Percentiles rank a stretch among this genome's conserved stretches.
phyloP scores from a whole-genome alignment of 2,888 invertebrate species.

The Cephus pulcher region DNA sequence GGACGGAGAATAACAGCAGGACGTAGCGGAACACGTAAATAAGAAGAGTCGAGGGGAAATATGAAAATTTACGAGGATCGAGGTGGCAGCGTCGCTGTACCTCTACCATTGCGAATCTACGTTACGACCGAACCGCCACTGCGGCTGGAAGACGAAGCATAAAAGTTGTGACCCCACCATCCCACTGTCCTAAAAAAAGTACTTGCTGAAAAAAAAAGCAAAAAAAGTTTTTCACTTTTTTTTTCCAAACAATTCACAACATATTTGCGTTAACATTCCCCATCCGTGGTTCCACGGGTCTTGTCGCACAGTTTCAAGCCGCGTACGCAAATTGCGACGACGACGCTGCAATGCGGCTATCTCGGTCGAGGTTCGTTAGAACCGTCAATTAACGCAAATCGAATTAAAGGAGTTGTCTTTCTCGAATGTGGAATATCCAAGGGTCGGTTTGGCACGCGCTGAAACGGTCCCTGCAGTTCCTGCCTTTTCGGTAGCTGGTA shows the following conservation, averaged over 20 bases:
- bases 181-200: neutral
- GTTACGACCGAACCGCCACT: neutral
- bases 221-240: neutral
- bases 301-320: neutral
- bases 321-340: constrained; percentile 3
- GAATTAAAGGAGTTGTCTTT: constrained; percentile 33
- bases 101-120: neutral
- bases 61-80: neutral
- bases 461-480: neutral
- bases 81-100: constrained; percentile 14
- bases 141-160: neutral
- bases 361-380: constrained; percentile 41
- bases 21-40: neutral
- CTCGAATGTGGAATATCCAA: neutral
- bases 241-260: neutral
- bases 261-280: neutral
- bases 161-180: neutral
- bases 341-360: constrained; percentile 5
- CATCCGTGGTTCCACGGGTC: neutral
- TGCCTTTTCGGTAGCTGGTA: neutral
- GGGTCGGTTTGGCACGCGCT: neutral
- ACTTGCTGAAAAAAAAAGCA: neutral
- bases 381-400: constrained; percentile 52
- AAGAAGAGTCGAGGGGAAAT: neutral
- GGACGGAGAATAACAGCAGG: neutral